phyloP scores from a whole-genome alignment of 2,113 vertebrate genomes.

The Pedionomus torquatus region DNA sequence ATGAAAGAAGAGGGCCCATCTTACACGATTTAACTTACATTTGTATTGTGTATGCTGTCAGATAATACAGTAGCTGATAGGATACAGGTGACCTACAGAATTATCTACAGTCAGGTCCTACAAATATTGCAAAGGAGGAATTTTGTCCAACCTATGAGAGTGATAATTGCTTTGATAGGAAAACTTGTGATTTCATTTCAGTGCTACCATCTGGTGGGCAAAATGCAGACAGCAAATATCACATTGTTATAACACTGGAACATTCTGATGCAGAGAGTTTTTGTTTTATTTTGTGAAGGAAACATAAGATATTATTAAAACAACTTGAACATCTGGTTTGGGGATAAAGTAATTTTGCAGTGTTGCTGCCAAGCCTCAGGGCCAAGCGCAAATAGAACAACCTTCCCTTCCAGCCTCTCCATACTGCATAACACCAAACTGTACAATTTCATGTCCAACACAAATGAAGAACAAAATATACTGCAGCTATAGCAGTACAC shows the following conservation, averaged over 20 bases:
- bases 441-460: conserved; percentile 62
- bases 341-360: conserved; percentile 78
- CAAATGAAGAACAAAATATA: conserved; percentile 61
- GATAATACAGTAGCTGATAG: not conserved
- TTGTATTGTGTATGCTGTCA: not conserved
- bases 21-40: not conserved
- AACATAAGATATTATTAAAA: conserved; percentile 81
- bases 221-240: conserved; percentile 59
- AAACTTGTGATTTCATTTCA: conserved; percentile 48
- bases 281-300: conserved; percentile 75
- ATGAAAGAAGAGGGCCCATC: not conserved
- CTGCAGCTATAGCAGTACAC: not conserved
- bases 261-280: conserved; percentile 72
- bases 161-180: not conserved
- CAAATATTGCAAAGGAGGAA: not conserved
- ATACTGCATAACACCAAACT: conserved; percentile 66
- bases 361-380: conserved; percentile 71
- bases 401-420: conserved; percentile 55
- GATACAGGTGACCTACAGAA: not conserved
- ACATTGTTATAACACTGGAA: conserved; percentile 38
- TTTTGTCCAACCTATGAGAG: not conserved
- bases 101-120: not conserved
- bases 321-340: conserved; percentile 82
- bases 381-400: conserved; percentile 73
- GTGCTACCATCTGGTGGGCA: conserved; percentile 72